These are phyloP conservation scores for Campylomormyrus numenius DNA, from an alignment of 2,113 vertebrate genomes.

Conservation along the genomic window DNA sequence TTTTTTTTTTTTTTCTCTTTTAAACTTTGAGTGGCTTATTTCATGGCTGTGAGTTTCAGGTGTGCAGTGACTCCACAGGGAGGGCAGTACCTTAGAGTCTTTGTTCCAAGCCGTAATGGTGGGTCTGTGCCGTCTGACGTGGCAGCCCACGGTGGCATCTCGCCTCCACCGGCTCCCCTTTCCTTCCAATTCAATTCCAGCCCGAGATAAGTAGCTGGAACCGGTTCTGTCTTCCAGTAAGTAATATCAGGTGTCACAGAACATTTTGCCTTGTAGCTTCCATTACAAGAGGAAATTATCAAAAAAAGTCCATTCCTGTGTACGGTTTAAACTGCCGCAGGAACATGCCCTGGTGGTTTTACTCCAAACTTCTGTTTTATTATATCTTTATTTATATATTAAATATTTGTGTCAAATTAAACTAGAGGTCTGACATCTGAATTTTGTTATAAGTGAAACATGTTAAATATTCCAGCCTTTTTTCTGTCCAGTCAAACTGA, in stretches of 20 bases:
- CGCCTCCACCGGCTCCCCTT: neutral
- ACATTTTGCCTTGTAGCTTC: neutral
- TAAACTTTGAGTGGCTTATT: neutral
- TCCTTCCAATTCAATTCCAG: neutral
- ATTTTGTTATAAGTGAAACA: neutral
- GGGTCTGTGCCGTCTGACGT: neutral
- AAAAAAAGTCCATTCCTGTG: neutral
- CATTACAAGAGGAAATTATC: neutral
- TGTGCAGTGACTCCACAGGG: neutral
- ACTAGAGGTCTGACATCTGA: neutral
- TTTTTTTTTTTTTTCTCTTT: neutral
- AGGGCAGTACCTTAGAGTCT: neutral
- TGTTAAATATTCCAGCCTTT: neutral
- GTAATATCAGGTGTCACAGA: neutral
- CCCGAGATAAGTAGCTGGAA: neutral
- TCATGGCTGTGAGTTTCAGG: neutral
- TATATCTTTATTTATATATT: neutral
- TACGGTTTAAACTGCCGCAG: neutral
- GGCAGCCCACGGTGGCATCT: neutral
- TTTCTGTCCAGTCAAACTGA: neutral
- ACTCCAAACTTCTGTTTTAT: neutral
- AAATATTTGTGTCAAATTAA: neutral
- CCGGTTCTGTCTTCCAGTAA: neutral
- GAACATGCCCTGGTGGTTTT: neutral
- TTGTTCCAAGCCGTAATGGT: neutral